phyloP scores from a whole-genome alignment of 2,113 vertebrate genomes.

The Neomonachus schauinslandi region DNA sequence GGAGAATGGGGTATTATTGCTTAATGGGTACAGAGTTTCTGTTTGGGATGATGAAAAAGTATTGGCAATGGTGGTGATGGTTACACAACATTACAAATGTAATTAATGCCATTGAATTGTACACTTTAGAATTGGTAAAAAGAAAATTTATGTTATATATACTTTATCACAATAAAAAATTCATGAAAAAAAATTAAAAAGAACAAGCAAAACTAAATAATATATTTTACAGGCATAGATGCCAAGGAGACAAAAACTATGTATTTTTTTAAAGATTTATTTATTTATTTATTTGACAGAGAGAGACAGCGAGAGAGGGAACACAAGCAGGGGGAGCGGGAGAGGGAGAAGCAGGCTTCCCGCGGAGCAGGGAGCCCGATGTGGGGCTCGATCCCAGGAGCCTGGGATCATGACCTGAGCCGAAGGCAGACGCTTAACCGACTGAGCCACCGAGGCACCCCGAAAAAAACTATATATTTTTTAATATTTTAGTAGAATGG shows the following conservation, averaged over 20 bases:
- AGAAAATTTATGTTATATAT: not conserved
- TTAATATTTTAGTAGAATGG: not conserved
- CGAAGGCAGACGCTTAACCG: no score
- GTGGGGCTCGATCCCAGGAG: no score
- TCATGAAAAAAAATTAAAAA: not conserved
- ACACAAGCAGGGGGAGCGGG: no score
- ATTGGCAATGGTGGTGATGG: not conserved
- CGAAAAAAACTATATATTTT: not conserved
- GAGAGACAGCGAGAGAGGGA: no score
- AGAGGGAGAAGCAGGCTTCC: no score
- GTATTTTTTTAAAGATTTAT: no score
- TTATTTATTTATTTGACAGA: no score
- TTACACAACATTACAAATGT: constrained; percentile 32
- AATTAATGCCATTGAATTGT: not conserved
- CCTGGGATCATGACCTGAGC: no score
- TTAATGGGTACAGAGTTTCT: constrained; percentile 48
- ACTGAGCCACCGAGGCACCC: no score
- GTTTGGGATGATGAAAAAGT: constrained; percentile 6
- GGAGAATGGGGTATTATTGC: not conserved
- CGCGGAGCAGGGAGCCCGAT: no score
- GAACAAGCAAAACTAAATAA: not conserved
- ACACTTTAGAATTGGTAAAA: not conserved
- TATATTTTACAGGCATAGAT: not conserved
- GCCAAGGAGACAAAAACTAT: not conserved
- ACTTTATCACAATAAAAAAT: constrained; percentile 24